Evolutionary conservation across 2,797 vertebrate species (phyloP), one percentile per base, ranked within the genome.

Genomic region (Balearica regulorum): DNA sequence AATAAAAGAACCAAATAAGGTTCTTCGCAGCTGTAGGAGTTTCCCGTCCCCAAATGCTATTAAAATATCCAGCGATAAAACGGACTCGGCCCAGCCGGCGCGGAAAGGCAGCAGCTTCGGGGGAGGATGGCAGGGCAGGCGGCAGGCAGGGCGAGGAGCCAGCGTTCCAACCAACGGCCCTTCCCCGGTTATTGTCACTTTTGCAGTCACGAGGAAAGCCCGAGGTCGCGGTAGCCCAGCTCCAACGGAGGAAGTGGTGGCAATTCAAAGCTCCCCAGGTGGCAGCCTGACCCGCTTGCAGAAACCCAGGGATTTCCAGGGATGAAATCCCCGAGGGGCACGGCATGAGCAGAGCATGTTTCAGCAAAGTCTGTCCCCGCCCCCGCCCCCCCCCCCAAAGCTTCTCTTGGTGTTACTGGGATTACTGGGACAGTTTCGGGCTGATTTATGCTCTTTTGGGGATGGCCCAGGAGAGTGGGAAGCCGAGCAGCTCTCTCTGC

Each of bases 1-100:
- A 95, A 88, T 43, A 16, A 29, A 54, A 78, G 86, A 39, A 28
- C 95, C 93, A 95, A 93, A 95, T 94, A 96, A 95, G 96, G 95
- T 24, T 71, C 69, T 85, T 43, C 5, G 0, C 2, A 2, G 88
- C 70, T n/a, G 75, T 0, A 43, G 83, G 87, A 94, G 81, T 60
- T 87, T 75, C 91, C 90, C 78, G 28, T 48, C 78, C 76, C 61
- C 39, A 29, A 65, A 57, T 0, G 37, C 31, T 84, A 5, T 55
- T 77, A 73, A 89, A 90, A 85, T 29, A 70, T 6, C 91, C 53
- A 28, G 29, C 31, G 9, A 9, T 44, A 31, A 53, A 72, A 13
- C 0, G 4, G 78, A 2, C 44, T 44, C 2, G 0, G 49, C 6
- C 11, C 72, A 41, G 82, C 39, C 82, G 43, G 76, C 2, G 4